Base-by-base conservation (phyloP, 1,140 invertebrate species). In the Ceratosolen fusciceps region DNA sequence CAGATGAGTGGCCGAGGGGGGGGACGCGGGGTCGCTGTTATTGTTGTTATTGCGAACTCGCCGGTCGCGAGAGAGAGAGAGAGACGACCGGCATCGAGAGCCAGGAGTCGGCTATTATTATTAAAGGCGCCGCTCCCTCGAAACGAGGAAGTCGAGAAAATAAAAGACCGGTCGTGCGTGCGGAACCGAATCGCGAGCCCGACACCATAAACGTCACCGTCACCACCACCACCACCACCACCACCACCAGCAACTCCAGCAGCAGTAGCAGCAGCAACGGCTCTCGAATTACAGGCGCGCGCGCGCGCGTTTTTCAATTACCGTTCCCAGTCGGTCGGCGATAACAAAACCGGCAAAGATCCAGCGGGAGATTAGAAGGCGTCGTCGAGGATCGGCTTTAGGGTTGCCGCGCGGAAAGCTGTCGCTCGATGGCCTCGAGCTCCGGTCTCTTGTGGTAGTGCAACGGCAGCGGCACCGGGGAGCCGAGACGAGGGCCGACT, bases 31-130 rank as follows among this genome's bases (percentile, higher is more conserved):
- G n/a, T n/a, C n/a, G n/a, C n/a, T n/a, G n/a, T n/a, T n/a, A n/a
- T n/a, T n/a, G n/a, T n/a, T n/a, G n/a, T n/a, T 56, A 56, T 56
- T 54, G 71, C 71, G 56, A 73, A 56, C 49, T 47, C 43, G 34
- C 43, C 19, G 49, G 49, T 52, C 49, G 49, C 14, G 8, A 7
- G 43, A 16, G 16, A 47, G 16, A 47, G 43, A 7, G 43, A 16
- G 16, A 47, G 16, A 7, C 19, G 19, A 19, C 10, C 49, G 49
- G 5, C 49, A 16, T 52, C 49, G 10, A 16, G 49, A 3, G 19
- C 10, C 12, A 43, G 47, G 47, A 60, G 26, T 74, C 12, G 24
- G 37, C 14, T n/a, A 29, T 19, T n/a, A 29, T 58, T 21, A 4
- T 73, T 58, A 74, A 31, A 43, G 37, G 37, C 39, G 9, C 39